Evolutionary conservation across 2,113 vertebrate genomes (phyloP), one percentile per base, ranked within the genome.

Genomic region (Machaerirhynchus nigripectus): DNA sequence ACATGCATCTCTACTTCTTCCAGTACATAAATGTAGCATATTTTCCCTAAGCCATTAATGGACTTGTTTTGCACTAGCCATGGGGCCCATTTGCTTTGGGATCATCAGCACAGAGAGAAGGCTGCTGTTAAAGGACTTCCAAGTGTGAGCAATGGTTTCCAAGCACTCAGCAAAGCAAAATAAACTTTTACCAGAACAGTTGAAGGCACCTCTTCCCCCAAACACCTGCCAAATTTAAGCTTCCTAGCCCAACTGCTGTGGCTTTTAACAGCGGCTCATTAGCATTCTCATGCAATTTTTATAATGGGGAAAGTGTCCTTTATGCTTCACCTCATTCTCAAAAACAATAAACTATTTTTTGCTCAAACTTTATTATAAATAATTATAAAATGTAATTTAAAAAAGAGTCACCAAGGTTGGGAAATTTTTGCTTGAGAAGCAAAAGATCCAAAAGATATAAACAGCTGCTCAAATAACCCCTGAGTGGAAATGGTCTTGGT

Each of bases 211-310:
- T 96, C 60, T 96, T 87, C 31, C 52, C 53, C 67, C 35, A 44
- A 33, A 90, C 60, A 92, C 56, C 83, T 87, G 83, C 73, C 76
- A 96, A 64, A 89, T 84, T 78, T 52, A 50, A 95, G 49, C 64
- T 69, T 95, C 44, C 75, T 52, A 59, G 27, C 33, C 27, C 39
- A 63, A n/a, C 10, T 3, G 1, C 47, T 56, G 33, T 19, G 56
- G 63, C 35, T 84, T 95, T 93, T 55, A 22, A 42, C 42, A 77
- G 28, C 12, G 59, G 59, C 39, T 91, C 64, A 81, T 40, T 90
- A 84, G 70, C 7, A 70, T 39, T 40, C 30, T n/a, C 24, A 39
- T 40, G 67, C 42, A 74, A 91, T 81, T 94, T 93, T 91, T 93
- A 70, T 90, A 84, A 68, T 49, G 30, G 27, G 33, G 73, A 81